phyloP scores from a whole-genome alignment of 1,140 invertebrate species.

The Trichonephila inaurata region DNA sequence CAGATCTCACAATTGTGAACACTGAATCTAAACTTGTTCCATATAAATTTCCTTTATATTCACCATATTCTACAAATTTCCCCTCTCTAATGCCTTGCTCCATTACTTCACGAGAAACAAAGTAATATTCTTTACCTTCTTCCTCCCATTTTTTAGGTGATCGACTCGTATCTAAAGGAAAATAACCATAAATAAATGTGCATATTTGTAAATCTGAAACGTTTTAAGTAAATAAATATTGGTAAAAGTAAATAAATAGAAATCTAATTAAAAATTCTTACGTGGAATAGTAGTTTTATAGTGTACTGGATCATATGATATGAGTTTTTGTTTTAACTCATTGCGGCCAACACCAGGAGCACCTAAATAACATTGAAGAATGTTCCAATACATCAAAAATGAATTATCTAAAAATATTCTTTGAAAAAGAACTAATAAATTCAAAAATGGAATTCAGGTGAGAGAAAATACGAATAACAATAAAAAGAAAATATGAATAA shows the following conservation, averaged over 20 bases:
- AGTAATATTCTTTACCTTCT: slow-evolving; percentile 96
- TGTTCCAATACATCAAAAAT: neutral
- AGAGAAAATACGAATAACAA: no score
- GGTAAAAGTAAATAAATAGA: neutral
- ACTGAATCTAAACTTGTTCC: slow-evolving; percentile 96
- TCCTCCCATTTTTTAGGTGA: slow-evolving; percentile 90
- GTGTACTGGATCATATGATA: slow-evolving; percentile 93
- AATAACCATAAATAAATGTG: neutral
- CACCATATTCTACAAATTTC: slow-evolving; percentile 97
- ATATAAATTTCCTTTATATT: slow-evolving; percentile 98
- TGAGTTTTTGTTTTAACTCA: slow-evolving; percentile 92
- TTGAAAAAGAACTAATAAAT: no score
- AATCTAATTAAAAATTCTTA: slow-evolving; percentile 84
- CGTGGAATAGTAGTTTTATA: slow-evolving; percentile 96
- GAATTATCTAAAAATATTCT: no score
- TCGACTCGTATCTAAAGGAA: slow-evolving; percentile 92
- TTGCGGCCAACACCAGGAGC: slow-evolving; percentile 96
- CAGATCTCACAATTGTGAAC: slow-evolving; percentile 90
- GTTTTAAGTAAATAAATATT: neutral
- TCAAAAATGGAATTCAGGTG: no score
- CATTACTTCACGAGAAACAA: slow-evolving; percentile 93
- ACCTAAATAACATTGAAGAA: slow-evolving; percentile 80
- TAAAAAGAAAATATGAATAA: no score
- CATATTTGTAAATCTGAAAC: neutral
- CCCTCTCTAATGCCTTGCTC: slow-evolving; percentile 92